phyloP scores from a whole-genome alignment of 2,797 vertebrate species.

The Pipistrellus kuhlii region DNA sequence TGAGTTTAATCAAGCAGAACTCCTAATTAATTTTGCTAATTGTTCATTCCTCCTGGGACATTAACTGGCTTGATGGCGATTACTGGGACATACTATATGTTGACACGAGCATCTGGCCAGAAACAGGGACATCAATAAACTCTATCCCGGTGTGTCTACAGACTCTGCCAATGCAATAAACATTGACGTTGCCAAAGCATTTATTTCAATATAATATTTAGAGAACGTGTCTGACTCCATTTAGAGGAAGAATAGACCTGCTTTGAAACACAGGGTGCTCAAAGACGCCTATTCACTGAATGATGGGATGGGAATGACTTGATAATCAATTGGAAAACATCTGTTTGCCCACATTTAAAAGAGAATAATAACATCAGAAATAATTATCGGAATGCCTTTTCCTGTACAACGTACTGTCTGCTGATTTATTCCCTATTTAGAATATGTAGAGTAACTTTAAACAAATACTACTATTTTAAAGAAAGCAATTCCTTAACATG shows the following conservation, averaged over 20 bases:
- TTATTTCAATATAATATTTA: conserved; percentile 45
- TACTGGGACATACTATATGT: neutral
- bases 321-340: conserved; percentile 41
- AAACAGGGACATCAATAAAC: conserved; percentile 54
- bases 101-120: conserved; percentile 65
- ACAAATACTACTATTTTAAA: conserved; percentile 36
- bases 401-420: neutral
- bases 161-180: neutral
- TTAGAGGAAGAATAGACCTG: conserved; percentile 36
- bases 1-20: conserved; percentile 57
- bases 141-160: neutral
- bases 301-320: neutral
- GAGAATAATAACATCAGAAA: neutral
- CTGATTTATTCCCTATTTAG: neutral
- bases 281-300: conserved; percentile 1
- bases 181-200: neutral
- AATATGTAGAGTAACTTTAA: neutral
- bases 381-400: neutral
- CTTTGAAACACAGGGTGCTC: conserved; percentile 33
- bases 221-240: conserved; percentile 53
- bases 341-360: conserved; percentile 32
- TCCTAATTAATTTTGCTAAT: conserved; percentile 70
- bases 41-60: conserved; percentile 68
- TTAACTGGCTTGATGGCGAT: conserved; percentile 58
- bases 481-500: neutral